Conservation (phyloP, 1,140 invertebrate genomes). For the Diorhabda sublineata region DNA sequence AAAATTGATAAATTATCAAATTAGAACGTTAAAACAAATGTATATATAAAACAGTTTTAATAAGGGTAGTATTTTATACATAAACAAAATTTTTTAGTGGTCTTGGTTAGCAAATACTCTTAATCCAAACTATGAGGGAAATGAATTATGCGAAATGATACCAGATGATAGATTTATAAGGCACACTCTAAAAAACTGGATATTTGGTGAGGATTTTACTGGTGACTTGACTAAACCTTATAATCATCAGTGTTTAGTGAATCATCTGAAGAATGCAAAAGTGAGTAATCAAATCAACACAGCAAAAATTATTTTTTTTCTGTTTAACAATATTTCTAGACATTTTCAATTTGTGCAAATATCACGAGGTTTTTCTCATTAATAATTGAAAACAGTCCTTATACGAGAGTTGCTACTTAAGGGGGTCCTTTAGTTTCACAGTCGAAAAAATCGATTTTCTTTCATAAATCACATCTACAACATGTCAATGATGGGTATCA, state of each 20-base stretch:
- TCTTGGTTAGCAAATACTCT: slow-evolving; percentile 80
- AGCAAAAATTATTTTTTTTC: not conserved
- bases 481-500: too few species aligned
- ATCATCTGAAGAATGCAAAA: slow-evolving; percentile 5
- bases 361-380: too few species aligned
- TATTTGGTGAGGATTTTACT: slow-evolving; percentile 78
- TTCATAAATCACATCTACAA: too few species aligned
- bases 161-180: slow-evolving; percentile 82
- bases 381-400: too few species aligned
- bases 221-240: slow-evolving; percentile 71
- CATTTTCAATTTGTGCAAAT: not conserved
- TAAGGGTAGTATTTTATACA: too few species aligned
- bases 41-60: not conserved
- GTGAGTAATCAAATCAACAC: slow-evolving; percentile 3
- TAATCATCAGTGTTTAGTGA: slow-evolving; percentile 54
- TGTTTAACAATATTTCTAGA: not conserved
- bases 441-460: too few species aligned
- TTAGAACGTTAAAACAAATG: not conserved
- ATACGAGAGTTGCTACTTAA: too few species aligned
- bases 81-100: slow-evolving; percentile 57
- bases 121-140: slow-evolving; percentile 90
- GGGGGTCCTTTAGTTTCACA: too few species aligned
- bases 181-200: slow-evolving; percentile 74
- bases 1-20: too few species aligned
- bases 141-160: slow-evolving; percentile 67